A percentile compares a stretch with the other conserved stretches of the same genome.
Evolutionary conservation across 2,113 vertebrate genomes (phyloP).

Genomic region (Pelecanoides urinatrix): DNA sequence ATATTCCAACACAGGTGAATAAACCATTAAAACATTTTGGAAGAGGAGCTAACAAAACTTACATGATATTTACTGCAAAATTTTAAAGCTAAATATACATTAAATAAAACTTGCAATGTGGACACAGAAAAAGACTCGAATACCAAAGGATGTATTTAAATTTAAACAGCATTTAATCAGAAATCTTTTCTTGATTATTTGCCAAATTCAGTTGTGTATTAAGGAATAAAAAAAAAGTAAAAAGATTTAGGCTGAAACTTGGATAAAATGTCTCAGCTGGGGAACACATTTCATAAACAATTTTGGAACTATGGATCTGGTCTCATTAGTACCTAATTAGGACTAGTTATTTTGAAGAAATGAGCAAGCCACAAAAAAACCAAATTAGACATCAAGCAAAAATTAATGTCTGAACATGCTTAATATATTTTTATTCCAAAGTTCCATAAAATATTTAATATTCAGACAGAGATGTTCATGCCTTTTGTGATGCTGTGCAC

Average conservation of each 20-base stretch:
- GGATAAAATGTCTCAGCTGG: constrained; percentile 60
- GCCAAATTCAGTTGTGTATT: constrained; percentile 51
- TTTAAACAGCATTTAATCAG: constrained; percentile 59
- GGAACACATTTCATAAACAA: constrained; percentile 64
- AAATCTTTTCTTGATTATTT: constrained; percentile 58
- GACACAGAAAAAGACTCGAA: constrained; percentile 28
- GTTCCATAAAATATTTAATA: constrained; percentile 49
- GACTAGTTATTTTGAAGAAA: constrained; percentile 67
- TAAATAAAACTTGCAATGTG: constrained; percentile 23
- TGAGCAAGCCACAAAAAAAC: constrained; percentile 47
- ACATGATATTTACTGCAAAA: constrained; percentile 12
- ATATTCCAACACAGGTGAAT: constrained; percentile 25
- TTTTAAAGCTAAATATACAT: constrained; percentile 47
- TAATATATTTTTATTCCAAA: constrained; percentile 43
- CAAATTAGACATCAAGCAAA: constrained; percentile 29
- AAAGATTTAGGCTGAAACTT: constrained; percentile 58
- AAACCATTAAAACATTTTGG: constrained; percentile 13
- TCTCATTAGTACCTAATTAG: constrained; percentile 69
- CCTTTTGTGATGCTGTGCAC: constrained; percentile 16
- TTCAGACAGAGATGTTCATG: not conserved
- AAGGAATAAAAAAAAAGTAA: constrained; percentile 21
- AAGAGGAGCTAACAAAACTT: not conserved
- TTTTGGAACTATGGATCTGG: constrained; percentile 62
- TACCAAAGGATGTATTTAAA: constrained; percentile 42
- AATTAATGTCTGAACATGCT: constrained; percentile 35